Evolutionary conservation across 1,140 invertebrate species (phyloP), one percentile per base, ranked within the genome.

Genomic region (Bombus waltoni): DNA sequence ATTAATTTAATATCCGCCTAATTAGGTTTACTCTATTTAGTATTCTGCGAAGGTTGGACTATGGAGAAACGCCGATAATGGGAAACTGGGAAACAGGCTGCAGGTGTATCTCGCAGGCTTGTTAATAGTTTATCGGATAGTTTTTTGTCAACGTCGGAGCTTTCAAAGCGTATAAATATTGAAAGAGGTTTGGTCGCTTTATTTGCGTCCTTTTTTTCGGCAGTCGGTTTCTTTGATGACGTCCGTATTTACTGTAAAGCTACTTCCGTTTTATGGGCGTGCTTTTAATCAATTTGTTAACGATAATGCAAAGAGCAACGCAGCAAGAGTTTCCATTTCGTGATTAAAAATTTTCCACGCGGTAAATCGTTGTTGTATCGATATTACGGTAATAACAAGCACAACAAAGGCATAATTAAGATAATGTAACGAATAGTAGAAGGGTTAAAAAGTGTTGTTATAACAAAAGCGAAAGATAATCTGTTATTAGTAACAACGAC

Each of bases 1-100:
- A 85, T 85, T 85, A 73, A 85, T 85, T 85, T 85, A 85, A 85
- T 85, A 57, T 53, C 32, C 42, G 5, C 42, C 53, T 79, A 85
- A 85, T 85, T 80, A 80, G 80, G 83, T 85, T 72, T 71, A 44
- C 59, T 59, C 22, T 53, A 22, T 53, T 22, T 53, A 15, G 47
- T 53, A 62, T 85, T 72, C 76, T 72, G 68, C 42, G 53, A 25
- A 35, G 32, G 38, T 18, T 35, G 47, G 22, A 1, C 32, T 25
- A 28, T 18, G 53, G 40, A 71, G 83, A 40, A 72, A 72, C 68
- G 53, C 47, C 83, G 68, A 80, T 85, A 85, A 80, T 71, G 66
- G 76, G 25, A 72, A 80, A 62, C 59, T 10, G 28, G 28, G 10
- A 53, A 53, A 73, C 47, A 73, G 68, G 32, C 66, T 70, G 66